Base-by-base conservation (phyloP, 1,140 invertebrate species). In the Orussus abietinus region DNA sequence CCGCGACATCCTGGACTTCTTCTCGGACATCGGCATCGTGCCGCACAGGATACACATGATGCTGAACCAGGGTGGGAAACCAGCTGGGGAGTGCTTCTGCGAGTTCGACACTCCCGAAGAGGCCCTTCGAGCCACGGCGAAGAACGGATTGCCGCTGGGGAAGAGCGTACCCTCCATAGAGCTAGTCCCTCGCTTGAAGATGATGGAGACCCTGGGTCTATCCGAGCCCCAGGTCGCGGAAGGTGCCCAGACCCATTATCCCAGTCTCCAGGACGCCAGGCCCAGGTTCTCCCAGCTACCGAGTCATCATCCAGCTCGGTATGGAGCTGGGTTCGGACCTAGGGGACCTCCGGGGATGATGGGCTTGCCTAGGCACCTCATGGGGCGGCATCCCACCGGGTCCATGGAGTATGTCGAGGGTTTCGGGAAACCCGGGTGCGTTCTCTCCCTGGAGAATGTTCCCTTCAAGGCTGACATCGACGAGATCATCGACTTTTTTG, bases 401-500 rank as follows among this genome's bases (percentile, higher is more conserved):
- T 38, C 44, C 15, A 33, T 56, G 34, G 62, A 60, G 32, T 63
- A 64, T 15, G 62, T 76, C 11, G 76, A 86, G 13, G 79, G 78
- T 21, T 89, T 90, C 50, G 84, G 81, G 3, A 80, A 81, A 26
- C 85, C 84, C 2, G 88, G 89, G 5, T 93, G 89, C 62, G 86
- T 92, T 0, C 68, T 96, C 0, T 80, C 80, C 1, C 72, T 92
- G 53, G 82, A 87, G 54, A 96, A 96, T 65, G 81, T 96, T 1
- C 90, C 91, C 0, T 93, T 86, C 64, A 82, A 85, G 40, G 89
- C 91, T 0, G 80, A 81, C 4, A 83, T 92, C 6, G 84, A 90
- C 34, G 92, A 97, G 45, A 92, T 96, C 38, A 73, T 95, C 28
- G 76, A 82, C 1, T 94, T 94, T 60, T 94, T 97, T 54, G 66